phyloP scores from a whole-genome alignment of 2,797 vertebrate species.

The Carcharodon carcharias region DNA sequence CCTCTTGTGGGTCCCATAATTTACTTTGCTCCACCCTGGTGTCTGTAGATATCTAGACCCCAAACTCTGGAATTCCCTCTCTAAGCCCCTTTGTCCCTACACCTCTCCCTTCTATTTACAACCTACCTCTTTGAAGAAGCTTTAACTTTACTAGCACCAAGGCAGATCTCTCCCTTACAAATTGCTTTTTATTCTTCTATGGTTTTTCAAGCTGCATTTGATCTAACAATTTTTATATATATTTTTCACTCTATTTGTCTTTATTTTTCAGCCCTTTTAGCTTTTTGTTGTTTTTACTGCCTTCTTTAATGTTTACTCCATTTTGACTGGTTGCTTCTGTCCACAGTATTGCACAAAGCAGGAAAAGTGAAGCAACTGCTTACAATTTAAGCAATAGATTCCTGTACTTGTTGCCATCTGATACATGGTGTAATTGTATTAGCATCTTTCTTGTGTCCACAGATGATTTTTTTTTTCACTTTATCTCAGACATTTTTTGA shows the following conservation, averaged over 20 bases:
- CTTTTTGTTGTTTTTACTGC: not conserved
- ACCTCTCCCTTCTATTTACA: not conserved
- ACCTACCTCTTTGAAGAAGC: not conserved
- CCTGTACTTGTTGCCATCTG: not conserved
- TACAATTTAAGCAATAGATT: constrained; percentile 16
- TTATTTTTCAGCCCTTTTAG: not conserved
- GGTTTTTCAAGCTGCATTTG: not conserved
- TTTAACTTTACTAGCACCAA: not conserved
- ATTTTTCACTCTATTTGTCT: not conserved
- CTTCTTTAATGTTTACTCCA: not conserved
- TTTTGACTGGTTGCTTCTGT: not conserved
- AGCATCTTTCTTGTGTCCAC: not conserved
- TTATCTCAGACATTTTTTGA: no score
- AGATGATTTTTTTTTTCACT: not conserved
- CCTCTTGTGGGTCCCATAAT: not conserved
- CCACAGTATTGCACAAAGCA: not conserved
- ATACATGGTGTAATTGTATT: not conserved
- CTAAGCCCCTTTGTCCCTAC: not conserved
- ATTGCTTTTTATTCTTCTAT: not conserved
- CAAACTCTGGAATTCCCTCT: not conserved
- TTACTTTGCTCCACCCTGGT: not conserved
- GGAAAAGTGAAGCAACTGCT: not conserved
- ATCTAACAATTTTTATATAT: not conserved
- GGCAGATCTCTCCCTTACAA: not conserved
- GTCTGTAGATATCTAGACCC: not conserved